These are phyloP conservation scores for Phrixothrix hirtus DNA, from an alignment of 2,888 invertebrate genomes.

Conservation along the genomic window DNA sequence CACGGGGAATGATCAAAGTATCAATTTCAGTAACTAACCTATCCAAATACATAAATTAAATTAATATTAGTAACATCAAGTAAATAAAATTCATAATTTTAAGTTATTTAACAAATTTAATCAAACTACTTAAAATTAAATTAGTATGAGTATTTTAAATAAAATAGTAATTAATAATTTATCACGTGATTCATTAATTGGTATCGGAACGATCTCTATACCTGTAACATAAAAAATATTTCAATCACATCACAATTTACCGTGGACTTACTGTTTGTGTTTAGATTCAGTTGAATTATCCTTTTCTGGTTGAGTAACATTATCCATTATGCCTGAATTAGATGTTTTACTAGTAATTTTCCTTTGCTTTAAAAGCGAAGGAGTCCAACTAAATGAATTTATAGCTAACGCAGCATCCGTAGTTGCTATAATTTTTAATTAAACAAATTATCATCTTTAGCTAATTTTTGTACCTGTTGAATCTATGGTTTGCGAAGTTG, in stretches of 20 bases:
- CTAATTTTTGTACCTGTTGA: constrained; percentile 37
- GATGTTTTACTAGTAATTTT: constrained; percentile 39
- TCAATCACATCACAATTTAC: background rate
- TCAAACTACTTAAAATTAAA: no score
- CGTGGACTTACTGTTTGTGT: constrained; percentile 7
- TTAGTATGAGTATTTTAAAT: no score
- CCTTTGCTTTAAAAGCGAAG: constrained; percentile 48
- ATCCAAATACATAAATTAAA: background rate
- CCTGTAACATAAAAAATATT: constrained; percentile 5
- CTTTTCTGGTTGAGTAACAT: constrained; percentile 49
- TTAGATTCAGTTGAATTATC: constrained; percentile 35
- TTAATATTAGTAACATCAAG: no score
- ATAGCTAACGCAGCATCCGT: constrained; percentile 21
- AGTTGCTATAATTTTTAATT: background rate
- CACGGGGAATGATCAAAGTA: no score
- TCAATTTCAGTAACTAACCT: background rate
- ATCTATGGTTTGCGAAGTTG: constrained; percentile 33
- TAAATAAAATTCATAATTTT: no score
- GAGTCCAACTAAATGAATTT: constrained; percentile 53
- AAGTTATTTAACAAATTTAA: no score
- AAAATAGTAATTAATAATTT: background rate
- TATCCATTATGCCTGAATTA: constrained; percentile 36
- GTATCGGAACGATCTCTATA: constrained; percentile 16
- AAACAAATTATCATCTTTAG: background rate
- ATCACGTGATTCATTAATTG: constrained; percentile 8